phyloP scores from a whole-genome alignment of 2,113 vertebrate species.

The Typhlomys cinereus region DNA sequence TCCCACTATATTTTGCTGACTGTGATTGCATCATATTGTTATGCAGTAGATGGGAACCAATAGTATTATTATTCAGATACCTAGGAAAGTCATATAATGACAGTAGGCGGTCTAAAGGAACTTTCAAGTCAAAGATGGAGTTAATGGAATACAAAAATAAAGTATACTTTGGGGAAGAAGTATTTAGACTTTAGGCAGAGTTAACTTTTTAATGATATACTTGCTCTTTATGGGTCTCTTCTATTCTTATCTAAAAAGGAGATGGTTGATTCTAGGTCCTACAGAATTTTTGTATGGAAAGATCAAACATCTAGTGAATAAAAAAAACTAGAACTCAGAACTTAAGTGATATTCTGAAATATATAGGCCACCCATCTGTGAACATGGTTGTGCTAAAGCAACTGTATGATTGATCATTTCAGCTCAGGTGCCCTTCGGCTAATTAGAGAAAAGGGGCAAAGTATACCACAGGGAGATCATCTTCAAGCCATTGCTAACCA shows the following conservation, averaged over 20 bases:
- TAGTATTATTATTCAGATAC: not conserved
- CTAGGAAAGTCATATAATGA: not conserved
- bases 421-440: not conserved
- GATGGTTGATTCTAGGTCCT: not conserved
- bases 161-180: not conserved
- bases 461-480: too few species aligned
- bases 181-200: not conserved
- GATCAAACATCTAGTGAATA: not conserved
- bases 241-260: not conserved
- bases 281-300: not conserved
- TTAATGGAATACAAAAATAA: not conserved
- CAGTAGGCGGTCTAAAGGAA: not conserved
- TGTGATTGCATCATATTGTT: rapidly evolving
- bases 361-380: not conserved
- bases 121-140: not conserved
- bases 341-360: not conserved
- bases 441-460: not conserved
- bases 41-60: not conserved
- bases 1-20: not conserved
- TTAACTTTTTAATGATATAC: not conserved
- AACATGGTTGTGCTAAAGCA: not conserved
- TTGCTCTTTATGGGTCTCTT: not conserved
- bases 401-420: not conserved
- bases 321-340: not conserved
- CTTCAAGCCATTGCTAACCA: not conserved